Evolutionary conservation across 2,113 vertebrate genomes (phyloP).

Genomic region (Chroicocephalus ridibundus): DNA sequence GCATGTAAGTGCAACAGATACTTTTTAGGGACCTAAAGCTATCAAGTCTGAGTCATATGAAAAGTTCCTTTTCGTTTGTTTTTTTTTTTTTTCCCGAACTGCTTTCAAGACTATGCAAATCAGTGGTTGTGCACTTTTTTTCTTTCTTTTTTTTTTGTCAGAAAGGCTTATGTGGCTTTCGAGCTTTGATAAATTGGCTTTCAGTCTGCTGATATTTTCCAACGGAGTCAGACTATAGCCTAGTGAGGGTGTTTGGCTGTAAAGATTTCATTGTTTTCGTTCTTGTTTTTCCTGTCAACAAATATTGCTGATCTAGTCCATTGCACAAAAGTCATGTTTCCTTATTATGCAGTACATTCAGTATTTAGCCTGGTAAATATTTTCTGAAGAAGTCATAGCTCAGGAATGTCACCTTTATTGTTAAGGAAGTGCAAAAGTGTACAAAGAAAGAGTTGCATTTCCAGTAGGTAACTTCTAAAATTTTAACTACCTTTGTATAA

Average conservation of each 20-base stretch:
- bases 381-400: neutral
- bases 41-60: neutral
- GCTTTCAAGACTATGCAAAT: neutral
- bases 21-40: neutral
- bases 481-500: neutral
- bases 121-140: neutral
- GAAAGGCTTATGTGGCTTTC: neutral
- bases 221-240: neutral
- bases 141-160: neutral
- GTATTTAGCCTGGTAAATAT: neutral
- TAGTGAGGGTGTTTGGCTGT: neutral
- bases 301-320: neutral
- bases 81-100: no score
- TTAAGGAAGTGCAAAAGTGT: neutral
- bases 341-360: neutral
- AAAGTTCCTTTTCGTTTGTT: neutral
- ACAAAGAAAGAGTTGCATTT: neutral
- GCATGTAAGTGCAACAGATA: neutral
- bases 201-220: neutral
- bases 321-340: neutral
- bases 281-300: neutral
- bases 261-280: neutral
- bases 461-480: neutral
- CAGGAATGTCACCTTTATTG: neutral
- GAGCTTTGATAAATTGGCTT: neutral